Conservation (phyloP, 2,113 vertebrate species). For the Eptatretus burgeri region DNA sequence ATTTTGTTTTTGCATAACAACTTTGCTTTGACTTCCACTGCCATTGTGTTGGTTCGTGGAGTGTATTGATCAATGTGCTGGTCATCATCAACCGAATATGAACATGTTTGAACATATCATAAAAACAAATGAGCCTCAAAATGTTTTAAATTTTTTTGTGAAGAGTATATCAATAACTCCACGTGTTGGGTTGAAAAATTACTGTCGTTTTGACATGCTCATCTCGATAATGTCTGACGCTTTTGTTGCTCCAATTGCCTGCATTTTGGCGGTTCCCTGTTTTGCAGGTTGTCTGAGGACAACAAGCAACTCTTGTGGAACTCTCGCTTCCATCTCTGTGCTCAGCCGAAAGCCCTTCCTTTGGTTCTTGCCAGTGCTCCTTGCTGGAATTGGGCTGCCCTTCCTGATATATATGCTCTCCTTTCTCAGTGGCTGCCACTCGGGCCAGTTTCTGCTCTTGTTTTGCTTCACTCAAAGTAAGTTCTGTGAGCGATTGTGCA, state of each 20-base stretch:
- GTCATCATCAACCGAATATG: no score
- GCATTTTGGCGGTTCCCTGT: conserved; percentile 12
- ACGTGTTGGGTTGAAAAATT: background rate
- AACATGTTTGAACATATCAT: no score
- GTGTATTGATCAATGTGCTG: no score
- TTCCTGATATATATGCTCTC: conserved; percentile 47
- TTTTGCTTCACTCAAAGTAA: conserved; percentile 67
- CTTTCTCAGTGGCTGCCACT: conserved; percentile 49
- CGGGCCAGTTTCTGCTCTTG: conserved; percentile 44
- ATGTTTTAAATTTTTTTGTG: background rate
- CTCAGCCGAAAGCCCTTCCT: conserved; percentile 37
- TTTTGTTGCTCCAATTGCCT: accelerated
- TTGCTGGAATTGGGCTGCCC: conserved; percentile 62
- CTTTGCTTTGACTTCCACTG: no score
- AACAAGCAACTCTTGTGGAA: conserved; percentile 71
- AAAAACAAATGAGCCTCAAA: no score
- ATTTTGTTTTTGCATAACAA: no score
- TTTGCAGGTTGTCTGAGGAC: conserved; percentile 37
- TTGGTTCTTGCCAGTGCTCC: conserved; percentile 56
- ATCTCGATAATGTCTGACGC: background rate
- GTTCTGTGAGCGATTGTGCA: conserved; percentile 11
- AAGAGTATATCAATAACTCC: background rate
- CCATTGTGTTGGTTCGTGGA: no score
- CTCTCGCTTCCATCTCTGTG: conserved; percentile 36
- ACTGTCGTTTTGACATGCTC: background rate